Percentiles rank a stretch among this genome's conserved stretches.
phyloP scores from a whole-genome alignment of 1,140 invertebrate genomes.

The Drosophila pseudoananassae region DNA sequence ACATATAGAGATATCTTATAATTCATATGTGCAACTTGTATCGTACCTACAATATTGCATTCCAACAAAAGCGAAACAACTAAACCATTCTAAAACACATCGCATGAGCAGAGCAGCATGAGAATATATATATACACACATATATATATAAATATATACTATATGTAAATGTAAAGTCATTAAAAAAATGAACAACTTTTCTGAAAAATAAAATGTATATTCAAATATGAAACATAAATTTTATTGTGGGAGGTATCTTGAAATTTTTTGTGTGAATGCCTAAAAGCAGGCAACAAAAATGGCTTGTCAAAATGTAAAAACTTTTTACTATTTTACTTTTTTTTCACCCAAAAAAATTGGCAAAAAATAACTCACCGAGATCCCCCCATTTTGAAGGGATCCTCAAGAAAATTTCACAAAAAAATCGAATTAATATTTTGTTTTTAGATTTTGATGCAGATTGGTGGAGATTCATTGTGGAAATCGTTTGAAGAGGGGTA shows the following conservation, averaged over 20 bases:
- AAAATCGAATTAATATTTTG: too few species aligned
- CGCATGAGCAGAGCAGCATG: slow-evolving; percentile 25
- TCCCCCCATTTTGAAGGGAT: too few species aligned
- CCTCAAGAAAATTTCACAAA: too few species aligned
- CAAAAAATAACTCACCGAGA: too few species aligned
- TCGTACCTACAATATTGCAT: slow-evolving; percentile 43
- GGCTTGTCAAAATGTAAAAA: too few species aligned
- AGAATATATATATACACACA: slow-evolving; percentile 50
- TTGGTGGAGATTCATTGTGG: too few species aligned
- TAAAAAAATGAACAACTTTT: slow-evolving; percentile 75
- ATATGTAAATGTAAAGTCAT: slow-evolving; percentile 79
- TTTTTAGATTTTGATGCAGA: too few species aligned
- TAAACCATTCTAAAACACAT: slow-evolving; percentile 22
- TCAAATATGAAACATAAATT: slow-evolving; percentile 63
- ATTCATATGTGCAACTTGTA: slow-evolving; percentile 65
- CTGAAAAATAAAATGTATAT: slow-evolving; percentile 82
- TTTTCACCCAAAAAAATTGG: too few species aligned
- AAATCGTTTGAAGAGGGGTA: too few species aligned
- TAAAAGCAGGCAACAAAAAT: slow-evolving; percentile 5
- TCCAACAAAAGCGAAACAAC: slow-evolving; percentile 35
- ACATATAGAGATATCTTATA: slow-evolving; percentile 42
- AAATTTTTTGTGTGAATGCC: background rate
- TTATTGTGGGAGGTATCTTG: slow-evolving; percentile 1
- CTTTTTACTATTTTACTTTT: too few species aligned
- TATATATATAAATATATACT: slow-evolving; percentile 51